phyloP scores from a whole-genome alignment of 2,888 invertebrate genomes.

The Auanema sp. region DNA sequence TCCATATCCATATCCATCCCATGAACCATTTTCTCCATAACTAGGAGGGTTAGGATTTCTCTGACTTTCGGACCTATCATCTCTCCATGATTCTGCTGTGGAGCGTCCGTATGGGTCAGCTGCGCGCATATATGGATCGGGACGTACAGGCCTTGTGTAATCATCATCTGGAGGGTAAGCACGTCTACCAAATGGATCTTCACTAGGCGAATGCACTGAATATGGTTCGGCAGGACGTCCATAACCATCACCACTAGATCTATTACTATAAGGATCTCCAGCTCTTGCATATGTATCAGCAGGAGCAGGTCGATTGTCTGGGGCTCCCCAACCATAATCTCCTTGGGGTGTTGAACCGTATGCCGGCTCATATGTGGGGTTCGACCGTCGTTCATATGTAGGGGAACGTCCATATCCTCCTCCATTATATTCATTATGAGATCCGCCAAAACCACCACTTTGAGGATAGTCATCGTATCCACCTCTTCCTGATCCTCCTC shows the following conservation, averaged over 20 bases:
- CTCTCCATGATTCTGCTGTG: constrained; percentile 9
- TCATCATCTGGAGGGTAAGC: constrained; percentile 10
- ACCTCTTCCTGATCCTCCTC: constrained; percentile 8
- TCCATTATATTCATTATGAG: constrained; percentile 9
- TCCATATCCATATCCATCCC: constrained; percentile 20
- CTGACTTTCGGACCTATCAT: constrained; percentile 13
- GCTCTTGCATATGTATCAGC: constrained; percentile 5
- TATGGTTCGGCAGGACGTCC: background rate
- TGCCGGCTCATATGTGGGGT: too few species aligned
- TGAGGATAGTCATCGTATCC: background rate
- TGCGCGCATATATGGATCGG: constrained; percentile 14
- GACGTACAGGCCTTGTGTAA: background rate
- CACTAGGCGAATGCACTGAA: background rate
- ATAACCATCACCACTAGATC: constrained; percentile 7
- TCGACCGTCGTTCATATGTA: background rate
- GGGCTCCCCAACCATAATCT: constrained; percentile 3
- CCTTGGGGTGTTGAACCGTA: background rate
- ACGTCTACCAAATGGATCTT: constrained; percentile 16
- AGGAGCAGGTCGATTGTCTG: constrained; percentile 1
- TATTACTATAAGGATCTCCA: background rate
- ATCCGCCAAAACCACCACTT: background rate
- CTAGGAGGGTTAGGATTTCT: constrained; percentile 13
- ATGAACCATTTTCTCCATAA: background rate
- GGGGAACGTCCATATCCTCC: constrained; percentile 10
- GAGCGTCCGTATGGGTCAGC: constrained; percentile 25